Conservation (phyloP, 2,113 vertebrate genomes). For the Thryonomys swinderianus region DNA sequence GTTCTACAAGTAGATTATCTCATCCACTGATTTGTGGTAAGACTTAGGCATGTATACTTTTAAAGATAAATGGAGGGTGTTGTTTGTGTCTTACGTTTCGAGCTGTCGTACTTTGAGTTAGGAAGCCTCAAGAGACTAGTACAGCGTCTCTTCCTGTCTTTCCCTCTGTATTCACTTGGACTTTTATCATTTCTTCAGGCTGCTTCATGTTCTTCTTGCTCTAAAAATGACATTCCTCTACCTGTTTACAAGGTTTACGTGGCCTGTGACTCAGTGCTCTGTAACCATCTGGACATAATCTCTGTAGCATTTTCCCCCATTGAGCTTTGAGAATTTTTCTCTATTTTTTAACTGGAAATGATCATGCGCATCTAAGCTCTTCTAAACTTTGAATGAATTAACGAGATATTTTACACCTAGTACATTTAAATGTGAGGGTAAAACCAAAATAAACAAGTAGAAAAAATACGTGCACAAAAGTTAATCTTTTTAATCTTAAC, state of each 20-base stretch:
- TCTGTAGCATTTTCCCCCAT: neutral
- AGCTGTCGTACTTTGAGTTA: neutral
- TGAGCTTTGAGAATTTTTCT: constrained; percentile 2
- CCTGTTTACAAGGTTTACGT: neutral
- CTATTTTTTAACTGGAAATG: neutral
- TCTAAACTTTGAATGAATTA: neutral
- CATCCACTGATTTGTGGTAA: neutral
- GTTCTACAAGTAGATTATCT: neutral
- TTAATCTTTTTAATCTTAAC: neutral
- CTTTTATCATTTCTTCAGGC: neutral
- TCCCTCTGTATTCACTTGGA: neutral
- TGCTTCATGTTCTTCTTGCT: neutral
- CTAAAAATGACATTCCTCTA: neutral
- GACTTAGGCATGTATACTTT: neutral
- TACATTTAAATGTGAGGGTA: neutral
- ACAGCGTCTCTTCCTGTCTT: neutral
- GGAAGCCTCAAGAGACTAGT: neutral
- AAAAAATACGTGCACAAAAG: neutral
- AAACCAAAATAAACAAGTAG: neutral
- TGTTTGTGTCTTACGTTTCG: neutral
- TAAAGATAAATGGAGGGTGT: constrained; percentile 1
- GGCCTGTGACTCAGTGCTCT: neutral
- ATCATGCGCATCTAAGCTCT: neutral
- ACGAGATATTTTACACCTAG: neutral
- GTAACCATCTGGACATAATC: neutral